A percentile compares a stretch with the other conserved stretches of the same genome.
Conservation (phyloP, 2,888 invertebrate species). For the Zhengitettix transpicula region DNA sequence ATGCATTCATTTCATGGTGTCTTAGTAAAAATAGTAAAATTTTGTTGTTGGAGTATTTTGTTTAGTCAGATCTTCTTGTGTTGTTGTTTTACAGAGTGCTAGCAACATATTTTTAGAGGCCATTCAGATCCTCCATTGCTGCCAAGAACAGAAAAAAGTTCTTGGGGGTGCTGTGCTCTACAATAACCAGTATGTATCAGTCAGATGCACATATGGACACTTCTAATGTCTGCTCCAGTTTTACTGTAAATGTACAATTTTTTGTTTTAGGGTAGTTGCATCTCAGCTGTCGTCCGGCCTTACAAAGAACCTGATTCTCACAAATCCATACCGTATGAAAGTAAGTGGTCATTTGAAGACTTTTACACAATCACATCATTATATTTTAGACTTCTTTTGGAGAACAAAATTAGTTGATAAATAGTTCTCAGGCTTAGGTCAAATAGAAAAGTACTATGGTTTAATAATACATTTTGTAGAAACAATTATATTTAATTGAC, state of each 20-base stretch:
- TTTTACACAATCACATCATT: no score
- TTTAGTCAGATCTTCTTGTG: neutral
- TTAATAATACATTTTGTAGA: no score
- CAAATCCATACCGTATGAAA: slow-evolving; percentile 71
- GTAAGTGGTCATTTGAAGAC: slow-evolving; percentile 17
- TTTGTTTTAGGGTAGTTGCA: slow-evolving; percentile 51
- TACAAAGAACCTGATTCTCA: slow-evolving; percentile 62
- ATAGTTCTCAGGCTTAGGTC: no score
- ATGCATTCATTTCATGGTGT: no score
- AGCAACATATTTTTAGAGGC: slow-evolving; percentile 76
- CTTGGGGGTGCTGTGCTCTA: slow-evolving; percentile 73
- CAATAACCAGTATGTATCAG: slow-evolving; percentile 60
- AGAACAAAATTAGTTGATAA: no score
- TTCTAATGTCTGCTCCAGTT: no score
- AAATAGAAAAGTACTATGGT: no score
- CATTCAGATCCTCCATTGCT: slow-evolving; percentile 69
- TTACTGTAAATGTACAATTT: no score
- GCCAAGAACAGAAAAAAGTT: slow-evolving; percentile 60
- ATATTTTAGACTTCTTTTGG: no score
- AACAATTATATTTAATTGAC: no score
- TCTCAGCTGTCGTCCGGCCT: slow-evolving; percentile 58
- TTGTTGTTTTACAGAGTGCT: slow-evolving; percentile 45
- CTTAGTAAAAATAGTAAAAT: no score
- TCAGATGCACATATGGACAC: no score
- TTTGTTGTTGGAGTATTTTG: neutral